These are phyloP conservation scores for Caenorhabditis briggsae DNA, from an alignment of 1,140 invertebrate genomes.

Conservation along the genomic window DNA sequence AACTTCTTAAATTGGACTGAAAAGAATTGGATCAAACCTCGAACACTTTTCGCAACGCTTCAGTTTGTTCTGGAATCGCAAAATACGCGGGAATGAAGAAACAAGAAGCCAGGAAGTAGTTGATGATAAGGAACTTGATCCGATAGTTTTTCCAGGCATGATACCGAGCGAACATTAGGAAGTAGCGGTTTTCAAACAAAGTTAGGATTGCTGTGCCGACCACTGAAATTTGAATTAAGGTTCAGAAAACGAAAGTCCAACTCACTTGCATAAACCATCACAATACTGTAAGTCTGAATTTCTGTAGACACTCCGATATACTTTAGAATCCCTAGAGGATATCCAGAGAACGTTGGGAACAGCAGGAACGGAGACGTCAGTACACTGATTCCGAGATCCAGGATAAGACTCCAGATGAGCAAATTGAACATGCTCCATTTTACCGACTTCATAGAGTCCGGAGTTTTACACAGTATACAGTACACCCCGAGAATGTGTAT, in stretches of 20 bases:
- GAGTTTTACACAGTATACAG: constrained; percentile 7
- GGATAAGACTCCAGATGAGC: not conserved
- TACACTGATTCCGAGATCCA: not conserved
- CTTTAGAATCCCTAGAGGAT: constrained; percentile 4
- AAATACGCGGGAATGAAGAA: not conserved
- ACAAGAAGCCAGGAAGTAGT: not conserved
- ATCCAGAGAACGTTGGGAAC: constrained; percentile 8
- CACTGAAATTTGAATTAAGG: not conserved
- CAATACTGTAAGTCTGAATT: not conserved
- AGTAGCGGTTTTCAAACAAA: constrained; percentile 6
- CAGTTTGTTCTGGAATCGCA: not conserved
- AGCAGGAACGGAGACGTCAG: not conserved
- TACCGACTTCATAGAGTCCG: not conserved
- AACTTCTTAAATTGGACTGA: not conserved
- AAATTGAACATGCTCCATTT: constrained; percentile 29
- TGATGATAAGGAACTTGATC: not conserved
- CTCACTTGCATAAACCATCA: constrained; percentile 5
- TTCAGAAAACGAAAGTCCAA: not conserved
- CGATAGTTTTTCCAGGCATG: not conserved
- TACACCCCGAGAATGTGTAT: not conserved
- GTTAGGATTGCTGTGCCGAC: not conserved
- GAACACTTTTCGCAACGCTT: not conserved
- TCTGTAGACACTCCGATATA: not conserved
- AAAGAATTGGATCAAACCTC: not conserved
- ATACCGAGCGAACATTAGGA: not conserved